These are phyloP conservation scores for Zosterops japonicus DNA, from an alignment of 2,113 vertebrate species.

Conservation along the genomic window DNA sequence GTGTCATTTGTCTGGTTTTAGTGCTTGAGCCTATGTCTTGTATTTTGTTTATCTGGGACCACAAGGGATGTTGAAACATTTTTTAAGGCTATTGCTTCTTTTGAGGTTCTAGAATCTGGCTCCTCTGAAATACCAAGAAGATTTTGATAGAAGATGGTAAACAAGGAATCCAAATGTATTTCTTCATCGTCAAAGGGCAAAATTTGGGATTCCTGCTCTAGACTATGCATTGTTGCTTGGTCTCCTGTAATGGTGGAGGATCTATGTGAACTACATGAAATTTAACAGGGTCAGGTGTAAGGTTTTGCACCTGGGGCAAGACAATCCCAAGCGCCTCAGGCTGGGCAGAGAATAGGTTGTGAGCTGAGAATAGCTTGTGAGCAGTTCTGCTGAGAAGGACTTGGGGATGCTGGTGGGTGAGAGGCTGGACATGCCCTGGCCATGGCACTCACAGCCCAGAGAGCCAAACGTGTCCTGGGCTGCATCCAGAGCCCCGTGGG, in stretches of 20 bases:
- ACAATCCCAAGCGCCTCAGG: not conserved
- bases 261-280: not conserved
- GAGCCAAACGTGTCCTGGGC: rapidly evolving
- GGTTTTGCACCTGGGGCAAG: not conserved
- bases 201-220: not conserved
- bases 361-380: not conserved
- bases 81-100: not conserved
- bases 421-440: not conserved
- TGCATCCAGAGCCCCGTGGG: rapidly evolving
- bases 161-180: not conserved
- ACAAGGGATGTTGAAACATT: not conserved
- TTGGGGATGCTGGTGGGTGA: rapidly evolving
- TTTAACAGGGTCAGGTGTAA: not conserved
- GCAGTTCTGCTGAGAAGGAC: not conserved
- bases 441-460: no score
- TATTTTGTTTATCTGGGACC: not conserved
- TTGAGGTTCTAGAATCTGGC: not conserved
- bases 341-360: not conserved
- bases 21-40: not conserved
- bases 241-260: not conserved
- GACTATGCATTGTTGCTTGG: not conserved
- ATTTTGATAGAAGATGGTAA: not conserved
- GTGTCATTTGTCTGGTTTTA: not conserved
- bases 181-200: not conserved
- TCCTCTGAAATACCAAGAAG: not conserved